These are phyloP conservation scores for Drosophila repletoides DNA, from an alignment of 1,140 invertebrate genomes.

Conservation along the genomic window DNA sequence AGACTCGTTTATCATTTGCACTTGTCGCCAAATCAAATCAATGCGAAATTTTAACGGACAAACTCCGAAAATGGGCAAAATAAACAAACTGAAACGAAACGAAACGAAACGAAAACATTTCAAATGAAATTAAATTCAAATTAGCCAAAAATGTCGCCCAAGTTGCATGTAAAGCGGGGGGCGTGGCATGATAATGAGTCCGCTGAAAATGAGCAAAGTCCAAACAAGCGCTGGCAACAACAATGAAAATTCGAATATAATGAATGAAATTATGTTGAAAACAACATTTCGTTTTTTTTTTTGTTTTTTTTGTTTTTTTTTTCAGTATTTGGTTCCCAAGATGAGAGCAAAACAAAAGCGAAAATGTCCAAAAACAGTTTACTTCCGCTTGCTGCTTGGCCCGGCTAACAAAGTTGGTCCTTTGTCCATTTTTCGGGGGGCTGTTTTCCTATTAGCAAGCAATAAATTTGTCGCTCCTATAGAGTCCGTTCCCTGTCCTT, in stretches of 20 bases:
- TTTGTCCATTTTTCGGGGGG: conserved; percentile 40
- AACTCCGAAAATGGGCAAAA: not conserved
- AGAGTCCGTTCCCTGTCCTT: conserved; percentile 14
- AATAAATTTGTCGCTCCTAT: conserved; percentile 67
- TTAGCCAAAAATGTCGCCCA: conserved; percentile 55
- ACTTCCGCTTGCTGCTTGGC: conserved; percentile 39
- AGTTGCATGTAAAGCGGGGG: not conserved
- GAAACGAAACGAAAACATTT: conserved; percentile 40
- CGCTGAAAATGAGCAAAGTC: conserved; percentile 47
- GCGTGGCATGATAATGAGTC: conserved; percentile 41
- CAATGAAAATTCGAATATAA: conserved; percentile 57
- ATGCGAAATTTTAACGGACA: conserved; percentile 22
- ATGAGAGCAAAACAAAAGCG: conserved; percentile 12
- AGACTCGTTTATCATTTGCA: conserved; percentile 14
- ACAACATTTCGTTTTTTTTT: too few relatives aligned
- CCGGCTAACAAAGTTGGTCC: conserved; percentile 31
- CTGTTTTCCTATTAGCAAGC: conserved; percentile 73
- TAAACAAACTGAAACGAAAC: conserved; percentile 28
- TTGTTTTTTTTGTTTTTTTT: too few relatives aligned
- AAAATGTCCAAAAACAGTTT: conserved; percentile 42
- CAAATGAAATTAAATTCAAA: conserved; percentile 73
- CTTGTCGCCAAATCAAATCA: conserved; percentile 30
- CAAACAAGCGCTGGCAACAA: conserved; percentile 23
- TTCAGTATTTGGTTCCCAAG: too few relatives aligned
- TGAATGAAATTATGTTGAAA: conserved; percentile 71